Evolutionary conservation across 2,888 invertebrate species (phyloP), one percentile per base, ranked within the genome.

Genomic region (Elmis aenea): DNA sequence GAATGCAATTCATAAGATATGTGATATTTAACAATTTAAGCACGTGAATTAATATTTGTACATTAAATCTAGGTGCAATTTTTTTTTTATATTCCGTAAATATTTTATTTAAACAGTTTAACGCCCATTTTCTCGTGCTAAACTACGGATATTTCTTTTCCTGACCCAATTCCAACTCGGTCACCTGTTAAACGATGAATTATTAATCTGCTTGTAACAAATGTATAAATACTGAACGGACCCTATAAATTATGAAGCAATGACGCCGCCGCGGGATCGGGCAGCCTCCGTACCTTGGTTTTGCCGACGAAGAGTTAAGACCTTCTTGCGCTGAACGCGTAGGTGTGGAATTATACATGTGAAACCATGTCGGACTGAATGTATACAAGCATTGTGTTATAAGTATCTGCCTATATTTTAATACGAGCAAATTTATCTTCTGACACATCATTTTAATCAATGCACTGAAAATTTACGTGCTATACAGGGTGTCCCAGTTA

Each of bases 221-320:
- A 60, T 61, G 61, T 63, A 62, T 62, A 62, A 62, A 62, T 62
- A 61, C 55, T 50, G 53, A 57, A 56, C 55, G 55, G 52, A 52
- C 51, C 44, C 58, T 44, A 64, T 64, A 64, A 64, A 64, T 64
- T 60, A 61, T 38, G 30, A 32, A 13, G 26, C 38, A 45, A 44
- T 45, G 50, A 50, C 48, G 43, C 50, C 53, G 39, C 53, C 49
- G 48, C 51, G 50, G 52, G 53, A 53, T 39, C 45, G 40, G 47
- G 43, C 51, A 51, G 49, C 54, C 49, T 50, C 52, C 49, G 51
- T 45, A 39, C 46, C 45, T 38, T 37, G 40, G 38, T 46, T 46
- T 45, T 42, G 47, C 50, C 48, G 50, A 48, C 48, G 43, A 48
- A 38, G 50, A 48, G 45, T 47, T n/a, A 50, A 53, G 39, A 42